These are phyloP conservation scores for Mechanitis messenoides DNA, from an alignment of 2,888 invertebrate species.

Conservation along the genomic window DNA sequence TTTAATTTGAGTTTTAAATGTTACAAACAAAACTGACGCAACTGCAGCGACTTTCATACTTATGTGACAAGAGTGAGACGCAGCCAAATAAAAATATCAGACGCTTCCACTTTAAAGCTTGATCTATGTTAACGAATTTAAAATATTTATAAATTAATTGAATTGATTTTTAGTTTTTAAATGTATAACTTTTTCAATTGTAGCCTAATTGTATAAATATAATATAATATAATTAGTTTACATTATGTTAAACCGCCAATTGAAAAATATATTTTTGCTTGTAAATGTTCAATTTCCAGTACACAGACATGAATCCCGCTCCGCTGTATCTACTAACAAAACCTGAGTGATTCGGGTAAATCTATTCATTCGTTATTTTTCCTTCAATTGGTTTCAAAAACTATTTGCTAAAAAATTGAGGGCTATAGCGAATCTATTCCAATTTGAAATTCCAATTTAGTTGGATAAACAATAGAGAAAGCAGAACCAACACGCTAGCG, in stretches of 20 bases:
- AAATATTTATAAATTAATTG: too few relatives aligned
- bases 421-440: constrained; percentile 14
- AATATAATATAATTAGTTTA: too few relatives aligned
- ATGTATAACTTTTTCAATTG: too few relatives aligned
- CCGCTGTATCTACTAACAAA: too few relatives aligned
- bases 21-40: constrained; percentile 30
- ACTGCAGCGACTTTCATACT: constrained; percentile 21
- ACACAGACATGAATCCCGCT: too few relatives aligned
- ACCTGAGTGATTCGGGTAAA: not conserved
- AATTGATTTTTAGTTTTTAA: too few relatives aligned
- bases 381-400: constrained; percentile 15
- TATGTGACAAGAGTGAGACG: constrained; percentile 21
- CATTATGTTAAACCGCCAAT: too few relatives aligned
- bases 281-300: too few relatives aligned
- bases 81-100: constrained; percentile 13
- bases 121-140: too few relatives aligned
- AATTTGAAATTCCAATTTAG: constrained; percentile 16
- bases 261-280: too few relatives aligned
- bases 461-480: constrained; percentile 18
- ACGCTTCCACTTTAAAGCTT: not conserved
- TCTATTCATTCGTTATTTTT: constrained; percentile 14
- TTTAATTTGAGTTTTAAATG: constrained; percentile 52
- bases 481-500: constrained; percentile 12
- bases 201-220: too few relatives aligned
- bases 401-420: constrained; percentile 15